Base-by-base conservation (phyloP, 2,113 vertebrate genomes). In the Perca fluviatilis region DNA sequence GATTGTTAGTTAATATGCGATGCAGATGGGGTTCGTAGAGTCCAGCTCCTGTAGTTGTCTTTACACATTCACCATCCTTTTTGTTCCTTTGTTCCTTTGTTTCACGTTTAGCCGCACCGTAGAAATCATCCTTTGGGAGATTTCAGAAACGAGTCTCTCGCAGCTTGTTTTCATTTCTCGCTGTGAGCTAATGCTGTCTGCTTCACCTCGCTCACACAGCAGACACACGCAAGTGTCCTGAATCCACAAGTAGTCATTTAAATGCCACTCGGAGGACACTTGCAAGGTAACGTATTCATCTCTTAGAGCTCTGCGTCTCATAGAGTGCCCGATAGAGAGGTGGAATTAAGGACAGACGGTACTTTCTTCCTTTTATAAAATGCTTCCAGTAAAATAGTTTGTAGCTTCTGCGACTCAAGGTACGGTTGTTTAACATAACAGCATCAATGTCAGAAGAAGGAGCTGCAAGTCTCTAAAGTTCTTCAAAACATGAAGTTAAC, bases 171-270 rank as follows among this genome's bases (percentile, higher is more conserved):
- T 76, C 43, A 30, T 16, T 16, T 30, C 47, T 66, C 19, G 30
- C 53, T 71, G 54, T 16, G 80, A 66, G 75, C 53, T 54, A 77
- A 82, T 49, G 53, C 69, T 57, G 51, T 67, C 62, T 50, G 61
- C 62, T 33, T 27, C 6, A 5, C 13, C 63, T 74, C 15, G 21
- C 57, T 30, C 79, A 73, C 64, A 58, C 69, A 36, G 74, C 74
- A 4, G 18, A 66, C 61, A 8, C 11, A 40, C 23, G 19, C n/a
- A 67, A 51, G 60, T 46, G 76, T 60, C 60, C 70, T 71, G 60
- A 83, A 71, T 75, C 66, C 75, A 71, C 65, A 79, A 77, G 66
- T 33, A 72, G 71, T 49, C 47, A 50, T 83, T 79, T 56, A 67
- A 83, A 83, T 63, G 69, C 6, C 70, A 50, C 61, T 79, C 23